A percentile compares a stretch with the other conserved stretches of the same genome.
phyloP scores from a whole-genome alignment of 1,140 invertebrate species.

The Caenorhabditis tropicalis region DNA sequence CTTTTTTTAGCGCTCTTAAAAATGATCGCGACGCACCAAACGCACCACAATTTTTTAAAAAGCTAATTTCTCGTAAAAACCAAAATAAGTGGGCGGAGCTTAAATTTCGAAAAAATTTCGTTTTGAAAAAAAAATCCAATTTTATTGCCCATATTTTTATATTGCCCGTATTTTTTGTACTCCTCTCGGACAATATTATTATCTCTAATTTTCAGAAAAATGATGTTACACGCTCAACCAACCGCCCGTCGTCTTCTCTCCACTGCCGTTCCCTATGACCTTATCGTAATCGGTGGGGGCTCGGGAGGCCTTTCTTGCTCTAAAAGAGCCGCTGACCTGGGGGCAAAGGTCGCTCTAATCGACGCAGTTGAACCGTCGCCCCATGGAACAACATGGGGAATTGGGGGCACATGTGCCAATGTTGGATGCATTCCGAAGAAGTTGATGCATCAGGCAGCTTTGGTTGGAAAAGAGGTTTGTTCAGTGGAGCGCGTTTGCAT shows the following conservation, averaged over 20 bases:
- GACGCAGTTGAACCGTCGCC: constrained; percentile 90
- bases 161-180: too few relatives aligned
- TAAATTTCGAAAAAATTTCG: too few relatives aligned
- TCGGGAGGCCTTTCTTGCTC: constrained; percentile 91
- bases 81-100: too few relatives aligned
- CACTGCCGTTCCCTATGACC: constrained; percentile 79
- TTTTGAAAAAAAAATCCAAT: too few relatives aligned
- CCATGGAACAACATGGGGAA: constrained; percentile 75
- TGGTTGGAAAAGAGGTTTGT: constrained; percentile 86
- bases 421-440: constrained; percentile 99
- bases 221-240: background rate
- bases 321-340: constrained; percentile 78
- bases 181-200: too few relatives aligned
- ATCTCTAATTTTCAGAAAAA: too few relatives aligned
- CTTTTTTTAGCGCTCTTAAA: too few relatives aligned
- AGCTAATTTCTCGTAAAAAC: too few relatives aligned
- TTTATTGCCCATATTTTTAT: too few relatives aligned
- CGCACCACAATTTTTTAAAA: too few relatives aligned
- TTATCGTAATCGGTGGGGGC: constrained; percentile 89
- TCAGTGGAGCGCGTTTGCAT: too few relatives aligned
- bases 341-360: constrained; percentile 87
- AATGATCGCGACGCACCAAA: too few relatives aligned
- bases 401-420: constrained; percentile 95
- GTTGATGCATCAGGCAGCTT: constrained; percentile 90
- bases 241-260: background rate